Evolutionary conservation across 2,797 vertebrate genomes (phyloP).

Genomic region (Poeciliopsis gracilis): DNA sequence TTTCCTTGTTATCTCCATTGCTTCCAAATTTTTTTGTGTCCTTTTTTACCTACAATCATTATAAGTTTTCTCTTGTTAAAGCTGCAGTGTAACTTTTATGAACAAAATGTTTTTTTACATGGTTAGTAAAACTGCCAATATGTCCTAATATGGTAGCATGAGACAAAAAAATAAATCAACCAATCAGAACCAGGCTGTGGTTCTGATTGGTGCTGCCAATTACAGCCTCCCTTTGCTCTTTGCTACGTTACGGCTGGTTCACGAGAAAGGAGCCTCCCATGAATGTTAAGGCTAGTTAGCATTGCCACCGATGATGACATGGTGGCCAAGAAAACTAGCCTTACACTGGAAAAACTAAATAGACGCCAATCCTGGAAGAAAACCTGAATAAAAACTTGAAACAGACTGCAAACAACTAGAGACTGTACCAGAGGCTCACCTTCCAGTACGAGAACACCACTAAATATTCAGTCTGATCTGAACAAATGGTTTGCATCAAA

Average conservation of each 20-base stretch:
- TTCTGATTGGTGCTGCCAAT: background rate
- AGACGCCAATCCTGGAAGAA: background rate
- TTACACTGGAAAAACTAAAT: background rate
- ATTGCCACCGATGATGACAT: too few species aligned
- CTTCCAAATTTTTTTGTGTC: background rate
- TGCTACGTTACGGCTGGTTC: too few species aligned
- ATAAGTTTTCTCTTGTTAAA: background rate
- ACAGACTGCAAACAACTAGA: background rate
- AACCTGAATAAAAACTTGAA: background rate
- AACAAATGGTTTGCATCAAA: background rate
- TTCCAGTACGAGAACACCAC: background rate
- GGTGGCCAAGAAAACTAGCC: too few species aligned
- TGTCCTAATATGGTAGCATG: too few species aligned
- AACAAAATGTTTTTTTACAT: too few species aligned
- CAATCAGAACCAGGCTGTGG: too few species aligned
- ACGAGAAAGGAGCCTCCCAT: too few species aligned
- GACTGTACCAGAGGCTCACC: background rate
- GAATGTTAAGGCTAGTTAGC: too few species aligned
- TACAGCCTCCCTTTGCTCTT: too few species aligned
- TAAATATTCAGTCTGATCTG: background rate
- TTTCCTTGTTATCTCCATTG: background rate
- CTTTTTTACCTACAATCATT: background rate
- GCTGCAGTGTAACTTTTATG: too few species aligned
- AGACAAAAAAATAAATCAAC: too few species aligned
- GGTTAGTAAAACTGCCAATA: too few species aligned